Evolutionary conservation across 2,888 invertebrate genomes (phyloP), one percentile per base, ranked within the genome.

Genomic region (Graphium colonna): DNA sequence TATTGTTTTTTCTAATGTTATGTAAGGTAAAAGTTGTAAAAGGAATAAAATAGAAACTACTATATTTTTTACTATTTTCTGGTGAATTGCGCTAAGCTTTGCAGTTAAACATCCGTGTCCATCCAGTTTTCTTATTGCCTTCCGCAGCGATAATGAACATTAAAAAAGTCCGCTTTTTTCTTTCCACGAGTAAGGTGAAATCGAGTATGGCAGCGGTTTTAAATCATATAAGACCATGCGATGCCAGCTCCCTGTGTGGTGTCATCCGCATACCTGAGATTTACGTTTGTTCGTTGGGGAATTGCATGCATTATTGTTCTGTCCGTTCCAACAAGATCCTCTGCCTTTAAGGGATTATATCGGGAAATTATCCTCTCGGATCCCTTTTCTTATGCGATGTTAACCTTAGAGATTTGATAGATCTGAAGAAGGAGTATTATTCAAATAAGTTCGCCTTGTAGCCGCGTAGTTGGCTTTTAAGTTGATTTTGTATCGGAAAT

Each of bases 261-360:
- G 52, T 47, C 52, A 38, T 52, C 42, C 28, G 51, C 47, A 52
- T 38, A 47, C 47, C 21, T 33, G 18, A 52, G 47, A 52, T 52
- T 48, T 47, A 52, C 47, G 52, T 38, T 52, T 36, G 52, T 17
- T 17, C 26, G 13, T 42, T 47, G 42, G 41, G 16, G 42, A 47
- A 41, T 47, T 42, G 36, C 52, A 52, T 47, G 38, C 52, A 33
- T 52, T 52, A 52, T 52, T 52, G 52, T 52, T 42, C 52, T 52
- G 47, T 52, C 52, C 26, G 10, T 40, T 36, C 21, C 42, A 47
- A 52, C 42, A 15, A 42, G 28, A 28, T 52, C 26, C 39, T 26
- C 18, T 47, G 41, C 52, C 42, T 52, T 52, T 52, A 52, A 42
- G 13, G 52, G 36, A 52, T 38, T 43, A 42, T 47, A 47, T 52